Conservation (phyloP, 2,888 invertebrate genomes). For the Nomada fabriciana region DNA sequence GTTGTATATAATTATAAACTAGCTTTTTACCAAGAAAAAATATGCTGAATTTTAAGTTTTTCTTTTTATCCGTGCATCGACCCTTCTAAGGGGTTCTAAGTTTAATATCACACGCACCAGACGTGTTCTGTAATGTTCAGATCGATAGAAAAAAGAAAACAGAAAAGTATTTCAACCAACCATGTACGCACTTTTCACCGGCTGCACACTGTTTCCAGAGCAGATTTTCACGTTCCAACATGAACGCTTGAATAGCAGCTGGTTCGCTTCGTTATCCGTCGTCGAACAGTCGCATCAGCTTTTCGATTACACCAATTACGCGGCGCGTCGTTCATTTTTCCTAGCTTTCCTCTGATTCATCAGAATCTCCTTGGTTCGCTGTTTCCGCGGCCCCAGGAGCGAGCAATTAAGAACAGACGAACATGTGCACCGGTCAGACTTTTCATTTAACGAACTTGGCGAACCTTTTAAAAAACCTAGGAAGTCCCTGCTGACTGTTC, state of each 20-base stretch:
- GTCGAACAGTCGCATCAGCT: slow-evolving; percentile 45
- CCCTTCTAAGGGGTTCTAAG: no score
- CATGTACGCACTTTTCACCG: background rate
- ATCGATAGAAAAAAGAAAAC: no score
- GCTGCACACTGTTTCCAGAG: background rate
- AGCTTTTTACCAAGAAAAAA: no score
- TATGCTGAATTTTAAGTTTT: no score
- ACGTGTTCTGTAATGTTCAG: no score
- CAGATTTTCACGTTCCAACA: slow-evolving; percentile 7
- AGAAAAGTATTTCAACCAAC: background rate
- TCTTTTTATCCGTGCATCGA: no score
- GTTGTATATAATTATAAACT: no score
- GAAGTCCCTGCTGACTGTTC: slow-evolving; percentile 11
- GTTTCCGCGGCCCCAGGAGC: slow-evolving; percentile 27
- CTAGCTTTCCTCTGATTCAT: slow-evolving; percentile 30
- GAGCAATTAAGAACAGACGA: slow-evolving; percentile 47
- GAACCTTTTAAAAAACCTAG: slow-evolving; percentile 23
- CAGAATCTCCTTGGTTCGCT: slow-evolving; percentile 39
- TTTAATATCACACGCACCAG: no score
- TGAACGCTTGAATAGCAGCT: background rate
- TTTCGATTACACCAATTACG: slow-evolving; percentile 46
- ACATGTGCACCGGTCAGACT: slow-evolving; percentile 11
- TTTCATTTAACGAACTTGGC: slow-evolving; percentile 43
- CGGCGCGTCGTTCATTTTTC: slow-evolving; percentile 35
- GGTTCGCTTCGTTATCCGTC: slow-evolving; percentile 35